Evolutionary conservation across 2,888 invertebrate genomes (phyloP).

Genomic region (Boloria euphrosyne): DNA sequence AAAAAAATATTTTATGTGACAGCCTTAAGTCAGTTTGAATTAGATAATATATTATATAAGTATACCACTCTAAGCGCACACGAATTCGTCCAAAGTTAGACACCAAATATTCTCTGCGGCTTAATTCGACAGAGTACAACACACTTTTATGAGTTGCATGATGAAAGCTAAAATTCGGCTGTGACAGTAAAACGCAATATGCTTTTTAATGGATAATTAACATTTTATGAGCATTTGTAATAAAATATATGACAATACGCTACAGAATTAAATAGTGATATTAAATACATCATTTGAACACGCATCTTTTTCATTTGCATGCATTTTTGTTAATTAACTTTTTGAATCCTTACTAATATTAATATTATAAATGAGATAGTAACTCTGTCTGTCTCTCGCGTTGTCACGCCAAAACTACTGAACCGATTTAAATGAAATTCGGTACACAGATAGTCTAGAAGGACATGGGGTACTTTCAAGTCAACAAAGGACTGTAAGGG

Average conservation of each 20-base stretch:
- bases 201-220: constrained; percentile 31
- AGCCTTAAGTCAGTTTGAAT: too few relatives aligned
- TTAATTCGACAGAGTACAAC: constrained; percentile 5
- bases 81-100: background rate
- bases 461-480: too few relatives aligned
- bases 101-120: background rate
- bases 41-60: too few relatives aligned
- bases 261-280: constrained; percentile 23
- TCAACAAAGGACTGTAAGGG: too few relatives aligned
- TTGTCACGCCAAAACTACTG: too few relatives aligned
- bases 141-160: constrained; percentile 1
- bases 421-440: too few relatives aligned
- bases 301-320: constrained; percentile 4
- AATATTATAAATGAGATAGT: too few relatives aligned
- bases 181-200: constrained; percentile 27
- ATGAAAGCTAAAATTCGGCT: constrained; percentile 18
- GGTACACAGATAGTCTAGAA: too few relatives aligned
- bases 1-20: too few relatives aligned
- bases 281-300: constrained; percentile 4
- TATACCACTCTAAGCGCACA: background rate
- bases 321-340: too few relatives aligned
- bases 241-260: constrained; percentile 28
- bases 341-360: too few relatives aligned
- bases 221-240: constrained; percentile 30
- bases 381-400: too few relatives aligned